Percentiles rank a stretch among this genome's conserved stretches.
These are phyloP conservation scores for Crocuta crocuta DNA, from an alignment of 2,113 vertebrate species.

Conservation along the genomic window DNA sequence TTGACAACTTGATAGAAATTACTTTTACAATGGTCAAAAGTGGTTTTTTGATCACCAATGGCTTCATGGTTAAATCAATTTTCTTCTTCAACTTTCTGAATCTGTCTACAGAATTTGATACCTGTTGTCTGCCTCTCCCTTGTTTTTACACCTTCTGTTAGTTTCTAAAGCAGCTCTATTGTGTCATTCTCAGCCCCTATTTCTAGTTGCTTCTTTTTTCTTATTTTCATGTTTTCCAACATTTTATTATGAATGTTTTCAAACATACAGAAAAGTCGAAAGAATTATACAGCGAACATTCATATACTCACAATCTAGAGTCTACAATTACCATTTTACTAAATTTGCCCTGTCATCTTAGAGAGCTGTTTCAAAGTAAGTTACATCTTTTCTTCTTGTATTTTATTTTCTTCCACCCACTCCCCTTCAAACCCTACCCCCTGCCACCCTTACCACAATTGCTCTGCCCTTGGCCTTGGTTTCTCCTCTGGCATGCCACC, in stretches of 20 bases:
- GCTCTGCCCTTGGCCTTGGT: background rate
- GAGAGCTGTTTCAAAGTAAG: background rate
- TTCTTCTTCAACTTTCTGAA: background rate
- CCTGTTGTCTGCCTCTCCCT: background rate
- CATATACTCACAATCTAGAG: background rate
- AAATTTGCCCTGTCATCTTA: background rate
- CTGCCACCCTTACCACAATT: background rate
- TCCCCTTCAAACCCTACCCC: background rate
- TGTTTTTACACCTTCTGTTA: background rate
- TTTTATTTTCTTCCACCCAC: background rate
- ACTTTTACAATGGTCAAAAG: background rate
- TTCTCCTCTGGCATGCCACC: background rate
- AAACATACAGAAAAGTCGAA: background rate
- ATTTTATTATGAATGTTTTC: constrained; percentile 26
- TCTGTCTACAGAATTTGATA: background rate
- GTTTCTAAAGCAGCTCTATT: background rate
- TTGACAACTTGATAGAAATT: background rate
- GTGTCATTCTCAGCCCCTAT: background rate
- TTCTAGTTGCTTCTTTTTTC: background rate
- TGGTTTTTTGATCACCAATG: background rate
- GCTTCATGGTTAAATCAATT: background rate
- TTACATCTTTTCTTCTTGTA: background rate
- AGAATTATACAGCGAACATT: background rate
- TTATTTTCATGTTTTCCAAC: background rate
- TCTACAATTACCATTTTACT: background rate